Evolutionary conservation across 1,140 invertebrate genomes (phyloP), one percentile per base, ranked within the genome.

Genomic region (Artemia franciscana): DNA sequence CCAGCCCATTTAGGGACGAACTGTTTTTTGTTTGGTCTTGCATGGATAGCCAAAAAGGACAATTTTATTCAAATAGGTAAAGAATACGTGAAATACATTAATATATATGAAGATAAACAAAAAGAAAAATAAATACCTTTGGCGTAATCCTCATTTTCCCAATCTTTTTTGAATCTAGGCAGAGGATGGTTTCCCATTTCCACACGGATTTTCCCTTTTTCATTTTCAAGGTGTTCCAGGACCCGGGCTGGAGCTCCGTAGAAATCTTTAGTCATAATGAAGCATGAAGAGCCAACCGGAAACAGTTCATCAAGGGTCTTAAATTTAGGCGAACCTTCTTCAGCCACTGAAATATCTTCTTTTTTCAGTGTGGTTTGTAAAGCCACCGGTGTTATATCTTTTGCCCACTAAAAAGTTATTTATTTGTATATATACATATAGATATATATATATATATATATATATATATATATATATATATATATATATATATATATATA

Each of bases 211-310:
- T 79, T 72, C 0, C 76, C 76, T 27, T 72, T 74, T 56, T 76
- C 76, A 5, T 64, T 26, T 5, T 56, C 26, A 4, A 58, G 57
- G 24, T 27, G 5, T 26, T 18, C 73, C 9, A 70, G 71, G 1
- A 77, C 71, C 71, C 26, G 60, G 24, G 28, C 63, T 30, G 57
- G 24, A 59, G 79, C 79, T 12, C 88, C 90, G 73, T 90, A 92
- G 73, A 87, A 81, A 2, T 82, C 84, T 65, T 80, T 78, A 0
- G 82, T 82, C 5, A 91, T 71, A 73, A 90, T 82, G 69, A 92
- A 93, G 60, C 86, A 82, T 2, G 70, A 67, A 57, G 77, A 78
- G 0, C 80, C 80, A 2, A 72, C 69, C 1, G 80, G 78, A 67
- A 88, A 93, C 0, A 89, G 74, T 28, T 90, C 80, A n/a, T 79